Percentiles rank a stretch among this genome's conserved stretches.
These are phyloP conservation scores for Patiria pectinifera DNA, from an alignment of 53 echinoderm and acorn worm genomes.

Conservation along the genomic window DNA sequence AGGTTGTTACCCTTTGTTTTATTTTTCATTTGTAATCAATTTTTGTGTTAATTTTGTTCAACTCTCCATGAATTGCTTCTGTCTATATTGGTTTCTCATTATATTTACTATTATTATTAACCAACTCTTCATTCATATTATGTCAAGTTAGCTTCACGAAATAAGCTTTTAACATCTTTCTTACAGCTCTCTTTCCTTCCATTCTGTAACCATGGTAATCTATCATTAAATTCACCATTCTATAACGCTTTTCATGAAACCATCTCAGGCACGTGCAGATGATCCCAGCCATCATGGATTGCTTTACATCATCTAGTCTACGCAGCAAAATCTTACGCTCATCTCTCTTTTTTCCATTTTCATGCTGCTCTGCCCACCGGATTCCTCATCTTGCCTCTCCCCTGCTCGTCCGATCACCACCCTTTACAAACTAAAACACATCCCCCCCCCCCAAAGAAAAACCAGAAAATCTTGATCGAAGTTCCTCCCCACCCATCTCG, in stretches of 20 bases:
- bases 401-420: neutral
- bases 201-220: neutral
- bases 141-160: neutral
- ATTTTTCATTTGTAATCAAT: neutral
- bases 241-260: neutral
- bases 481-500: conserved; percentile 26
- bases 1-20: neutral
- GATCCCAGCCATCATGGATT: neutral
- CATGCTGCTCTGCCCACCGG: conserved; percentile 45
- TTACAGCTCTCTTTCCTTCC: neutral
- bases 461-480: conserved; percentile 33
- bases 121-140: neutral
- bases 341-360: conserved; percentile 4
- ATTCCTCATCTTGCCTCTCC: neutral
- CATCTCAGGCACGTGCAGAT: neutral
- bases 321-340: neutral
- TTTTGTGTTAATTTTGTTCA: neutral
- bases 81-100: neutral
- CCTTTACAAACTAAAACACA: neutral
- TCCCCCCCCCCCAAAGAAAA: conserved; percentile 23
- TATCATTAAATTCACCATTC: neutral
- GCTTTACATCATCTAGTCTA: neutral
- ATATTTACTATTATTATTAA: neutral
- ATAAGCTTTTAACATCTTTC: neutral
- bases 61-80: neutral